Evolutionary conservation across 53 echinoderm and acorn worm species (phyloP).

Genomic region (Holothuria scabra): DNA sequence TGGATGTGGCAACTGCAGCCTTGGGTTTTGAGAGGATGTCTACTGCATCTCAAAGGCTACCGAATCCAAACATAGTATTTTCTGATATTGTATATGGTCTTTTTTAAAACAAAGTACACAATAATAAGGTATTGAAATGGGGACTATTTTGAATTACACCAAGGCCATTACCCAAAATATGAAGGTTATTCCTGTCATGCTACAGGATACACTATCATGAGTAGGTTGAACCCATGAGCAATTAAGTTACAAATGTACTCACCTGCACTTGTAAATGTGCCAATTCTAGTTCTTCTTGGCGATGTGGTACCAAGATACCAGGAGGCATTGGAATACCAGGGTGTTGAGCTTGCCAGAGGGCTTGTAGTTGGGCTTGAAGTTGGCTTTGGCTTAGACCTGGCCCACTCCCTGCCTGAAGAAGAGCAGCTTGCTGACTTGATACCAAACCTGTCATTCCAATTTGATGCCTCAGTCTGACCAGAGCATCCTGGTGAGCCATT

Average conservation of each 20-base stretch:
- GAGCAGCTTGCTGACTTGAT: slow-evolving; percentile 24
- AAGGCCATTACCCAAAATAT: no score
- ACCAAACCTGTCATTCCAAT: slow-evolving; percentile 21
- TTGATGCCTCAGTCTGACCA: slow-evolving; percentile 69
- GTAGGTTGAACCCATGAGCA: no score
- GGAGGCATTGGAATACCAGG: slow-evolving; percentile 35
- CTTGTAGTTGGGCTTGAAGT: slow-evolving; percentile 33
- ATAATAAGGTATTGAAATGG: no score
- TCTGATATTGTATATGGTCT: no score
- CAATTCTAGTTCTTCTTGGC: slow-evolving; percentile 79
- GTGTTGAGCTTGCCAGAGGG: slow-evolving; percentile 29
- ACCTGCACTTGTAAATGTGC: slow-evolving; percentile 59
- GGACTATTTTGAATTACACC: no score
- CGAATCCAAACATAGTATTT: no score
- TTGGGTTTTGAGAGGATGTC: no score
- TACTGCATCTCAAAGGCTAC: no score
- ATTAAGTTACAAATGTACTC: background rate
- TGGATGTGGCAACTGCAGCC: no score
- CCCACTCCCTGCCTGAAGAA: background rate
- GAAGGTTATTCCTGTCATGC: no score
- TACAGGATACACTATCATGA: no score
- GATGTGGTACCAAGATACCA: slow-evolving; percentile 55
- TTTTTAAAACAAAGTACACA: no score
- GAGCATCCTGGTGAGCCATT: slow-evolving; percentile 73
- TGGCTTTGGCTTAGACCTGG: slow-evolving; percentile 19